Evolutionary conservation across 2,113 vertebrate species (phyloP).

Genomic region (Tautogolabrus adspersus): DNA sequence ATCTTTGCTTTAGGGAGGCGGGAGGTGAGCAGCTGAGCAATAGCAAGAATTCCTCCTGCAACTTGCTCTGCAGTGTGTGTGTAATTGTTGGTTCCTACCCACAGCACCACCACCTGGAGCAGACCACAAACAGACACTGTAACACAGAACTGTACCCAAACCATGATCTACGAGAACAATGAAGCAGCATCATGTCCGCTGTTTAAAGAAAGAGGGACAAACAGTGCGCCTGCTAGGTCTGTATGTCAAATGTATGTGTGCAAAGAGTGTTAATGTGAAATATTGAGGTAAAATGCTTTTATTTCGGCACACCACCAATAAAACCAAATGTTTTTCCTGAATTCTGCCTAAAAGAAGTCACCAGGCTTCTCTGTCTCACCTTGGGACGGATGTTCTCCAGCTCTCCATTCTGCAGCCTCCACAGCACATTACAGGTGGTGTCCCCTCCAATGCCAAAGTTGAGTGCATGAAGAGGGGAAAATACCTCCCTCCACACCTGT

Average conservation of each 20-base stretch:
- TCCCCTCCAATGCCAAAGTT: constrained; percentile 97
- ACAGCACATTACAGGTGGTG: constrained; percentile 95
- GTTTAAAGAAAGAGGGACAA: too few relatives aligned
- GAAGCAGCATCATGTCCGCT: too few relatives aligned
- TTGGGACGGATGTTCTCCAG: constrained; percentile 97
- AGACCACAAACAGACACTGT: constrained; percentile 25
- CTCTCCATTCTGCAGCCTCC: constrained; percentile 98
- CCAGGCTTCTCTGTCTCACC: constrained; percentile 75
- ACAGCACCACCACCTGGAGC: constrained; percentile 92
- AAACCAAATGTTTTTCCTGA: neutral
- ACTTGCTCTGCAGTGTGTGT: constrained; percentile 95
- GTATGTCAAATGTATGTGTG: too few relatives aligned
- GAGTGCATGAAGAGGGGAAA: constrained; percentile 95
- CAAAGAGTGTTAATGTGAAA: too few relatives aligned
- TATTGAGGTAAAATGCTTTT: too few relatives aligned
- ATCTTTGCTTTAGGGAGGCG: constrained; percentile 93
- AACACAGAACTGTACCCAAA: neutral
- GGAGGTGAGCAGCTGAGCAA: constrained; percentile 89
- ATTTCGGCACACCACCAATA: too few relatives aligned
- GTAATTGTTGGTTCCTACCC: constrained; percentile 98
- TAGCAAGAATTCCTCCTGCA: constrained; percentile 92
- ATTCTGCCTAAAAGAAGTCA: neutral
- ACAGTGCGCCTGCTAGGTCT: too few relatives aligned
- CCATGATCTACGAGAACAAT: too few relatives aligned
- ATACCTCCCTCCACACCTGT: constrained; percentile 96